Evolutionary conservation across 2,113 vertebrate species (phyloP).

Genomic region (Cebidichthys violaceus): DNA sequence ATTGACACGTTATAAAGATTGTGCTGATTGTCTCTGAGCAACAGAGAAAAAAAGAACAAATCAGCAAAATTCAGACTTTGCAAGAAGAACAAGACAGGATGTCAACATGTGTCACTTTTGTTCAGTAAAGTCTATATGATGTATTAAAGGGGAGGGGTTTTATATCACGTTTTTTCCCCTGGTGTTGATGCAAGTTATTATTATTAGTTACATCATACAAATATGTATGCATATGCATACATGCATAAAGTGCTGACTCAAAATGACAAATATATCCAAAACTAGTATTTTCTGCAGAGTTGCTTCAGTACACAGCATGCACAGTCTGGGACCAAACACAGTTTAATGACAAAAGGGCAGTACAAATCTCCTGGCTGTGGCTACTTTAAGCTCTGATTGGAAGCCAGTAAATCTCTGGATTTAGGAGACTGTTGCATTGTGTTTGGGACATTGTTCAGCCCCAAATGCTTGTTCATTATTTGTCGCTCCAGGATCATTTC

Average conservation of each 20-base stretch:
- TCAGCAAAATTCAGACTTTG: background rate
- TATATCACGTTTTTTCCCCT: background rate
- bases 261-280: background rate
- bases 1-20: background rate
- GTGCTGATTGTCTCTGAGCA: background rate
- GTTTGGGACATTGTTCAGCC: slow-evolving; percentile 41
- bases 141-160: background rate
- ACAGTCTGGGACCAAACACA: slow-evolving; percentile 29
- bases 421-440: slow-evolving; percentile 56
- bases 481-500: slow-evolving; percentile 22
- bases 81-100: background rate
- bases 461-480: slow-evolving; percentile 34
- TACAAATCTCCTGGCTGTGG: slow-evolving; percentile 53
- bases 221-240: too few relatives aligned
- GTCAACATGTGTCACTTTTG: background rate
- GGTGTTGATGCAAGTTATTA: background rate
- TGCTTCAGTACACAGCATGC: background rate
- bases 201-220: background rate
- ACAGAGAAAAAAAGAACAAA: background rate
- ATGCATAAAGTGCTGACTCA: background rate
- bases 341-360: slow-evolving; percentile 44
- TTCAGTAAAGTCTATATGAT: background rate
- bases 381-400: slow-evolving; percentile 45
- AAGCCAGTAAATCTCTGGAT: slow-evolving; percentile 65
- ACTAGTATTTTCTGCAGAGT: background rate